Conservation (phyloP, 1,140 invertebrate species). For the Bombus ignitus region DNA sequence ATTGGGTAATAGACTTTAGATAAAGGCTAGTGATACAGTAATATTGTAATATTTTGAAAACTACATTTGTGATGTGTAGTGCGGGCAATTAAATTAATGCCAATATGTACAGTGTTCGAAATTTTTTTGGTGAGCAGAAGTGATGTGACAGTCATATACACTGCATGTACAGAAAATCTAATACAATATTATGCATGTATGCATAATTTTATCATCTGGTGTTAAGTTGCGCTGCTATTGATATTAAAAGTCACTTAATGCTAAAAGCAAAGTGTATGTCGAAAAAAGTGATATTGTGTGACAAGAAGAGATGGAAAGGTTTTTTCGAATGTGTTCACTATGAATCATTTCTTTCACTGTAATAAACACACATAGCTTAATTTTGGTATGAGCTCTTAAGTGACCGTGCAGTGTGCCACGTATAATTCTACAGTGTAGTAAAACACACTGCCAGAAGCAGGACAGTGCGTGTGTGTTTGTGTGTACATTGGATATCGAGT, state of each 20-base stretch:
- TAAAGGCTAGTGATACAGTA: constrained; percentile 43
- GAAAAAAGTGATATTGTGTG: constrained; percentile 65
- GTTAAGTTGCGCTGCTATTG: constrained; percentile 41
- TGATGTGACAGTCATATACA: constrained; percentile 55
- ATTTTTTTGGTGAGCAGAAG: constrained; percentile 56
- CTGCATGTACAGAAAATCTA: constrained; percentile 27
- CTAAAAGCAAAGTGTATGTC: constrained; percentile 55
- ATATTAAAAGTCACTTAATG: constrained; percentile 51
- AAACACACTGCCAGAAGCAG: constrained; percentile 42
- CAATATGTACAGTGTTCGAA: constrained; percentile 55
- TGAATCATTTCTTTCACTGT: constrained; percentile 43
- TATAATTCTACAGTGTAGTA: constrained; percentile 62
- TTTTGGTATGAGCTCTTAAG: constrained; percentile 52
- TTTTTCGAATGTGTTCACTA: constrained; percentile 46
- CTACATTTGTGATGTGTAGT: constrained; percentile 66
- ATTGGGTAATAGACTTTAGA: constrained; percentile 36
- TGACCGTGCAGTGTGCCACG: constrained; percentile 63
- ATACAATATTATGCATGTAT: constrained; percentile 32
- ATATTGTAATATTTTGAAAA: constrained; percentile 58
- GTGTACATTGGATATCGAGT: constrained; percentile 61
- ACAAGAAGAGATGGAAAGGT: constrained; percentile 44
- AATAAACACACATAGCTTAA: constrained; percentile 45
- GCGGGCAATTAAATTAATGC: constrained; percentile 57
- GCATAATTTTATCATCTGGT: constrained; percentile 40
- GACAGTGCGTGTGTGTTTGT: constrained; percentile 63